Evolutionary conservation across 1,140 invertebrate genomes (phyloP).

Genomic region (Macrobrachium rosenbergii): DNA sequence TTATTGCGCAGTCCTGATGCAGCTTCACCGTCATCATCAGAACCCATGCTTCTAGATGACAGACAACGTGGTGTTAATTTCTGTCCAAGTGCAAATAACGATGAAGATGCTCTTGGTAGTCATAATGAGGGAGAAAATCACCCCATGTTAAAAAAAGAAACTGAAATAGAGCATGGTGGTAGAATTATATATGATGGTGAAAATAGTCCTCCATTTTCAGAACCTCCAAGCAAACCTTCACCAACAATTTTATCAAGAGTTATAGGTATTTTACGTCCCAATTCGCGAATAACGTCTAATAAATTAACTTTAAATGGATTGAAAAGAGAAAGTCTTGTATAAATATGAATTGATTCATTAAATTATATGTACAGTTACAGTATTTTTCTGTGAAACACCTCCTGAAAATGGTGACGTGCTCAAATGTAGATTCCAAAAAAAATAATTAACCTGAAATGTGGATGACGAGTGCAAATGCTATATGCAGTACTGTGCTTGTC

Average conservation of each 20-base stretch:
- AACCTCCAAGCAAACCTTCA: neutral
- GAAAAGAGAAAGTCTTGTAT: constrained; percentile 38
- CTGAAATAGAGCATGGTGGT: constrained; percentile 1
- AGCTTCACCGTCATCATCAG: constrained; percentile 51
- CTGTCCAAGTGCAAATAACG: constrained; percentile 20
- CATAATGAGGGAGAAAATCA: constrained; percentile 33
- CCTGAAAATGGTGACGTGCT: no score
- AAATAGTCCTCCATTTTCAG: neutral
- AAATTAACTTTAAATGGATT: constrained; percentile 39
- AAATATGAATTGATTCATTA: neutral
- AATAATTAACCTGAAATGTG: no score
- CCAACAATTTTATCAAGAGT: constrained; percentile 13
- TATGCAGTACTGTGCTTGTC: no score
- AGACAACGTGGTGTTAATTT: constrained; percentile 56
- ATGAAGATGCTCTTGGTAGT: neutral
- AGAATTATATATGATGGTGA: neutral
- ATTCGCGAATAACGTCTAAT: neutral
- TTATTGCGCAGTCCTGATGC: constrained; percentile 22
- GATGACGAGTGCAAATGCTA: no score
- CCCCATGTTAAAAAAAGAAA: constrained; percentile 31
- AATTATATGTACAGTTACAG: no score
- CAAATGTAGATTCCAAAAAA: no score
- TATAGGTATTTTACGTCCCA: constrained; percentile 9
- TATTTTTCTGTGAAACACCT: no score
- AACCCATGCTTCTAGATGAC: constrained; percentile 55